These are phyloP conservation scores for Tadarida brasiliensis DNA, from an alignment of 2,797 vertebrate species.

Conservation along the genomic window DNA sequence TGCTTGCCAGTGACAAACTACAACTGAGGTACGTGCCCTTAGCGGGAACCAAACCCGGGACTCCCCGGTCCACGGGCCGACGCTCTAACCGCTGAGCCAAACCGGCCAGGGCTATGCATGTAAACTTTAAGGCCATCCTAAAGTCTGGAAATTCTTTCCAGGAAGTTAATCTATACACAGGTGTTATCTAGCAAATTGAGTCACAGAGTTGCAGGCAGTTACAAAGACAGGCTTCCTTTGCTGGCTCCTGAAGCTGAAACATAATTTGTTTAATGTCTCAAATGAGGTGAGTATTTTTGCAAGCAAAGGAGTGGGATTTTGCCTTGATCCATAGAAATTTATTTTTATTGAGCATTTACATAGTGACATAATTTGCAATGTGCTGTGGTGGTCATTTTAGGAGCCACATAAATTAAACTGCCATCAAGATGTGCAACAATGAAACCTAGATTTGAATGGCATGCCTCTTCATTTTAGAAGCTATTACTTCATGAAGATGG, in stretches of 20 bases:
- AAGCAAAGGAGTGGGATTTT: neutral
- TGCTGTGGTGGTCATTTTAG: neutral
- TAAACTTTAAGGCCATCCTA: conserved; percentile 33
- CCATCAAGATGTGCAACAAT: neutral
- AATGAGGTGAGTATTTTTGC: conserved; percentile 2
- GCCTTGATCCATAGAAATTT: neutral
- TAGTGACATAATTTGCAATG: conserved; percentile 15
- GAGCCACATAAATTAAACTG: conserved; percentile 24
- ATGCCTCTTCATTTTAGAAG: neutral
- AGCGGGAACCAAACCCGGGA: too few relatives aligned
- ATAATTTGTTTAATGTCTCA: conserved; percentile 15
- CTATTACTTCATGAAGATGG: neutral
- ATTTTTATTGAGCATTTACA: conserved; percentile 54
- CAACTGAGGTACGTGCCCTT: too few relatives aligned
- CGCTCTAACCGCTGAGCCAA: too few relatives aligned
- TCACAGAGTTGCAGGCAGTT: neutral
- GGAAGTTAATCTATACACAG: conserved; percentile 16
- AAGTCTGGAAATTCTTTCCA: conserved; percentile 21
- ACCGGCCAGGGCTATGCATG: neutral
- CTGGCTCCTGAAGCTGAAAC: neutral
- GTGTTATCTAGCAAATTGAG: neutral
- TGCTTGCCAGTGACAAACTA: too few relatives aligned
- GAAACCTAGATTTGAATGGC: neutral
- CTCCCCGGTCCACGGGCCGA: too few relatives aligned
- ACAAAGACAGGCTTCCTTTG: neutral